These are phyloP conservation scores for Drosophila watanabei DNA, from an alignment of 1,140 invertebrate species.

Conservation along the genomic window DNA sequence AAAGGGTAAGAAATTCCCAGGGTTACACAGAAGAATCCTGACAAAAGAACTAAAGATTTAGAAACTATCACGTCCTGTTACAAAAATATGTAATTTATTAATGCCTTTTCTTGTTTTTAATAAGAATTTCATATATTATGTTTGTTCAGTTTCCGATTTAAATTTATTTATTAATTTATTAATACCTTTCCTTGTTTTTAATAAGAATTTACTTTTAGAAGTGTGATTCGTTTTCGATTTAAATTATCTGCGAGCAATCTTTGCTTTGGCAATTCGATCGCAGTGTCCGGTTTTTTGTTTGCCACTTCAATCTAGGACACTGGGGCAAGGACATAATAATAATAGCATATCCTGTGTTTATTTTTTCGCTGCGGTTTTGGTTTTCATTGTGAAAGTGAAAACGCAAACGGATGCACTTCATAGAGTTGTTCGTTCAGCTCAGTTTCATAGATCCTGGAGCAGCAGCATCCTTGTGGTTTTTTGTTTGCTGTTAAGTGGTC, in stretches of 20 bases:
- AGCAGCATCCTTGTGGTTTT: constrained; percentile 40
- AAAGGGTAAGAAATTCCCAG: constrained; percentile 16
- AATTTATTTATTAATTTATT: no score
- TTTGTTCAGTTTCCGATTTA: no score
- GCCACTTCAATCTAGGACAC: constrained; percentile 62
- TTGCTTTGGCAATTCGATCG: constrained; percentile 70
- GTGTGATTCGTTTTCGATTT: constrained; percentile 12
- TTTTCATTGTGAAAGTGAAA: constrained; percentile 83
- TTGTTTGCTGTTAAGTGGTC: constrained; percentile 75
- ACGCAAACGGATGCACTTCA: constrained; percentile 77
- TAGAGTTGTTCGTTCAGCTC: constrained; percentile 29
- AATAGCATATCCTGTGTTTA: constrained; percentile 67
- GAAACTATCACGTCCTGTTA: constrained; percentile 4
- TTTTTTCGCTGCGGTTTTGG: constrained; percentile 69
- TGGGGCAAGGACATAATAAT: constrained; percentile 50
- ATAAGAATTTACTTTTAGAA: no score
- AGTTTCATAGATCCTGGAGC: constrained; percentile 25
- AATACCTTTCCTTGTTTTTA: no score
- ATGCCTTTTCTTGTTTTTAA: constrained; percentile 18
- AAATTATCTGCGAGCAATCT: constrained; percentile 37
- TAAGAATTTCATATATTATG: constrained; percentile 17
- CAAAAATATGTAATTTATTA: no score
- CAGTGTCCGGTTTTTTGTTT: constrained; percentile 79
- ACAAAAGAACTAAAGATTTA: constrained; percentile 2
- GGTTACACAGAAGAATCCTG: constrained; percentile 2